phyloP scores from a whole-genome alignment of 2,888 invertebrate genomes.

The Tetrapedia diversipes region DNA sequence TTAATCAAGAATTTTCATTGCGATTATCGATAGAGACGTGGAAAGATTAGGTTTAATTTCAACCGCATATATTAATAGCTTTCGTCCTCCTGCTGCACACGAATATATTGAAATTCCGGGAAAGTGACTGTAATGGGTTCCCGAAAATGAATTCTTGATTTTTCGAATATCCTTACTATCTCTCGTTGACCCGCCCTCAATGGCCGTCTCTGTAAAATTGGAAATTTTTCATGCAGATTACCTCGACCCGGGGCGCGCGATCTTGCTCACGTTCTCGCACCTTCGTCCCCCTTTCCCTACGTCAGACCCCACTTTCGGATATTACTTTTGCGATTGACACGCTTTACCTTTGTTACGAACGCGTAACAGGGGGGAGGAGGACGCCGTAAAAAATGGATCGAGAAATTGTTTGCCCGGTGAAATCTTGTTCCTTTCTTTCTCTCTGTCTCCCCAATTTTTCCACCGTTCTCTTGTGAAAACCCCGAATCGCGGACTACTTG shows the following conservation, averaged over 20 bases:
- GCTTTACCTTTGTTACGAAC: constrained; percentile 25
- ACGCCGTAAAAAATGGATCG: constrained; percentile 19
- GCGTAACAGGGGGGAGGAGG: not conserved
- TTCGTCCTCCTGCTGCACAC: not conserved
- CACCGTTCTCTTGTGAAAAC: not conserved
- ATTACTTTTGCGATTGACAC: constrained; percentile 42
- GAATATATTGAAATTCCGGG: not conserved
- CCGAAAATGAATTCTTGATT: constrained; percentile 26
- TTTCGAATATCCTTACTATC: constrained; percentile 18
- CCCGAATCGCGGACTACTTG: not conserved
- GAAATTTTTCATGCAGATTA: constrained; percentile 37
- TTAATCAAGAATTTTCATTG: not conserved
- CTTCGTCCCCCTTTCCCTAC: not conserved
- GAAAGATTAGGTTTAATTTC: not conserved
- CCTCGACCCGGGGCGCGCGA: constrained; percentile 13
- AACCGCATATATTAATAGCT: not conserved
- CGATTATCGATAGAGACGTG: accelerated
- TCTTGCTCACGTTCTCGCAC: constrained; percentile 16
- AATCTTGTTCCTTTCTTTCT: not conserved
- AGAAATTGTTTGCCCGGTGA: not conserved
- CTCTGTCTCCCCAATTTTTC: not conserved
- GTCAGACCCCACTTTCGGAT: constrained; percentile 28
- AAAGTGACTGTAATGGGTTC: constrained; percentile 13
- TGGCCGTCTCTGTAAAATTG: not conserved
- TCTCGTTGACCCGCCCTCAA: constrained; percentile 14